Conservation (phyloP, 1,140 invertebrate species). For the Andrena cerasifolii region DNA sequence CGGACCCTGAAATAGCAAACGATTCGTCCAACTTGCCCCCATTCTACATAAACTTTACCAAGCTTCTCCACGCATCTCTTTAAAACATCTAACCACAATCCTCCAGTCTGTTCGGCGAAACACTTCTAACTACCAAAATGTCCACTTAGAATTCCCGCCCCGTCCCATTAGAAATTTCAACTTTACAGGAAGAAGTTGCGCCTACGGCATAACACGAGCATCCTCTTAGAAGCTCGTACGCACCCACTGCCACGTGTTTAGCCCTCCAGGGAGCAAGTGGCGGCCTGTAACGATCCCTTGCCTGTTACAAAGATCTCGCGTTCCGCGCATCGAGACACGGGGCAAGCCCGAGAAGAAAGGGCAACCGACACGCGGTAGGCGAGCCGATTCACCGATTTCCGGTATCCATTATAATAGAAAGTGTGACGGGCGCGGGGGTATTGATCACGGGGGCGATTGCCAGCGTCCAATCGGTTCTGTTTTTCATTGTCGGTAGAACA, state of each 20-base stretch:
- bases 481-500: slow-evolving; percentile 62
- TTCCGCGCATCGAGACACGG: too few species aligned
- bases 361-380: not conserved
- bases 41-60: not conserved
- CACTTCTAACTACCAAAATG: too few species aligned
- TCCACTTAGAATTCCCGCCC: too few species aligned
- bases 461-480: slow-evolving; percentile 57
- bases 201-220: too few species aligned
- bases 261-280: too few species aligned
- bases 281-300: not conserved
- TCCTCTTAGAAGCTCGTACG: too few species aligned
- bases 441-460: slow-evolving; percentile 59
- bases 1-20: not conserved
- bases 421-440: slow-evolving; percentile 48
- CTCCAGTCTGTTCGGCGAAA: too few species aligned
- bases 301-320: not conserved
- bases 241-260: too few species aligned
- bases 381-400: slow-evolving; percentile 17
- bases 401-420: slow-evolving; percentile 12
- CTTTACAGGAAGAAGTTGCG: too few species aligned
- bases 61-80: not conserved
- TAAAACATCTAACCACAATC: too few species aligned
- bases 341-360: too few species aligned
- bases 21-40: not conserved
- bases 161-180: too few species aligned